These are phyloP conservation scores for Tragopan temminckii DNA, from an alignment of 2,797 vertebrate species.

Conservation along the genomic window DNA sequence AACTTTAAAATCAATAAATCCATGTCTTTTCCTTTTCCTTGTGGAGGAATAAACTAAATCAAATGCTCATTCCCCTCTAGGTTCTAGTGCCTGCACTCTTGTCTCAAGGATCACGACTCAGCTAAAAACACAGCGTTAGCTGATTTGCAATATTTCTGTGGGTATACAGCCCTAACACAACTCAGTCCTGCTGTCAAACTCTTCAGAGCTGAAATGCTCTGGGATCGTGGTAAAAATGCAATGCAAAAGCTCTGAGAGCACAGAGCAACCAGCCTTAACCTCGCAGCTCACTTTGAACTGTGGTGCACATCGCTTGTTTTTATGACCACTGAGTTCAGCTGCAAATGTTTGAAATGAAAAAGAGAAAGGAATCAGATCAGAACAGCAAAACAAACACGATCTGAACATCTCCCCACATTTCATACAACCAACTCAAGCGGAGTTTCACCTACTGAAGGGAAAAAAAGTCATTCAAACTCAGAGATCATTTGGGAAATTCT, in stretches of 20 bases:
- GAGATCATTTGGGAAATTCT: not conserved
- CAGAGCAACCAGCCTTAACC: not conserved
- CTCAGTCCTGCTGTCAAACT: not conserved
- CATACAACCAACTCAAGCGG: not conserved
- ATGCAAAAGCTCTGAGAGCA: not conserved
- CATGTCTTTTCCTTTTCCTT: not conserved
- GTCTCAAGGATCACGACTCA: rapidly evolving
- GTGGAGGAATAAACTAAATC: not conserved
- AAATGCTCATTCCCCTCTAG: not conserved
- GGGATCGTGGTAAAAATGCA: not conserved
- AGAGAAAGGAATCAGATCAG: not conserved
- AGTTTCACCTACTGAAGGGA: not conserved
- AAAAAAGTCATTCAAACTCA: not conserved
- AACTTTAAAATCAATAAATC: not conserved
- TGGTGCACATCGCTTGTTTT: not conserved
- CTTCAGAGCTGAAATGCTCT: not conserved
- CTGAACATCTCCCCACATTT: not conserved
- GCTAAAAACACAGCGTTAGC: not conserved
- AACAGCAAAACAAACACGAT: not conserved
- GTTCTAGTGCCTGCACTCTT: not conserved
- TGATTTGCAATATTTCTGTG: not conserved
- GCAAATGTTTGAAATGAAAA: not conserved
- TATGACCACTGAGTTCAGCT: not conserved
- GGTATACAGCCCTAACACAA: not conserved
- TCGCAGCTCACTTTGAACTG: not conserved